phyloP scores from a whole-genome alignment of 2,113 vertebrate genomes.

The Sorex fumeus region DNA sequence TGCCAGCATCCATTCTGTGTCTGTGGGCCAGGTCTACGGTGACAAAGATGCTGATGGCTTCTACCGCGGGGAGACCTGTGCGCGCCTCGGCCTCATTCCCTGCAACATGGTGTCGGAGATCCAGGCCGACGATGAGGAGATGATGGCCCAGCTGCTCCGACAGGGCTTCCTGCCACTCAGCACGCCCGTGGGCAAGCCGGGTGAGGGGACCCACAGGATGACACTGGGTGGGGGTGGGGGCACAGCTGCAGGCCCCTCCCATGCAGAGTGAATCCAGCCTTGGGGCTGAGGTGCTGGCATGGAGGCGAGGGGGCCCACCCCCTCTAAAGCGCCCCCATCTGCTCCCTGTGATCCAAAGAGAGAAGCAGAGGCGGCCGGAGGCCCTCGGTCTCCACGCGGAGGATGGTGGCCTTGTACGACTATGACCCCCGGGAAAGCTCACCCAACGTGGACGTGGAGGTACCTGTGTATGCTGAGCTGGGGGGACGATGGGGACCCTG shows the following conservation, averaged over 20 bases:
- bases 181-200: constrained; percentile 96
- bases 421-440: constrained; percentile 98
- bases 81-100: constrained; percentile 95
- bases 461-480: background rate
- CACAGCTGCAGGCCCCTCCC: background rate
- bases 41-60: constrained; percentile 98
- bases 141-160: constrained; percentile 97
- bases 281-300: background rate
- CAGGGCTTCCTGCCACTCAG: constrained; percentile 98
- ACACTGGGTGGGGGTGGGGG: background rate
- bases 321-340: no score
- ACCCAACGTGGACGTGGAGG: constrained; percentile 98
- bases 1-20: no score
- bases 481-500: no score
- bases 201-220: constrained; percentile 84
- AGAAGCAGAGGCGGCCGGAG: constrained; percentile 91
- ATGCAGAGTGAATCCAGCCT: no score
- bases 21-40: constrained; percentile 93
- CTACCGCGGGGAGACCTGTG: constrained; percentile 95
- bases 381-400: constrained; percentile 89
- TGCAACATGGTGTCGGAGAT: constrained; percentile 99
- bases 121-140: constrained; percentile 96
- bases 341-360: constrained; percentile 87
- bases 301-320: background rate
- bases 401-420: constrained; percentile 98